phyloP scores from a whole-genome alignment of 2,113 vertebrate genomes.

The Cephalopterus ornatus region DNA sequence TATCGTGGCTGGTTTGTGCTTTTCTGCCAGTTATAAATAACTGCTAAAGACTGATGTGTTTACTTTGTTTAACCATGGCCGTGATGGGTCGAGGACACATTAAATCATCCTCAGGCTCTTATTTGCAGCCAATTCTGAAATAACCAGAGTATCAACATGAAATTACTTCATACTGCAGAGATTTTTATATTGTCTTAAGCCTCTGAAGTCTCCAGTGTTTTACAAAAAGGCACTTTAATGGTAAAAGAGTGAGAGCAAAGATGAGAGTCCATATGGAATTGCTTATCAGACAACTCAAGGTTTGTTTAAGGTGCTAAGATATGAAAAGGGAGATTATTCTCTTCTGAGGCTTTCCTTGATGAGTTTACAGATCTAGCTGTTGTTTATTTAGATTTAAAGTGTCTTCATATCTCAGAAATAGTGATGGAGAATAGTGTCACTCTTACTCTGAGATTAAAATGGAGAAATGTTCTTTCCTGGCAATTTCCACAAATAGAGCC shows the following conservation, averaged over 20 bases:
- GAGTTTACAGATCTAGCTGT: not conserved
- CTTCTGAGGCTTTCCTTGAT: not conserved
- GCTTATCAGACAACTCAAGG: not conserved
- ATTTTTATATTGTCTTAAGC: slow-evolving; percentile 38
- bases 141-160: slow-evolving; percentile 19
- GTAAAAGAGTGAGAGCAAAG: not conserved
- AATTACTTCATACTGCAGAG: slow-evolving; percentile 45
- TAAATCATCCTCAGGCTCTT: slow-evolving; percentile 56
- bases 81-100: slow-evolving; percentile 42
- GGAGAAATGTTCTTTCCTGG: not conserved
- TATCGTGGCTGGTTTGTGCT: not conserved
- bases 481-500: not conserved
- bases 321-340: not conserved
- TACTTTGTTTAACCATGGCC: slow-evolving; percentile 56
- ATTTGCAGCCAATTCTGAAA: slow-evolving; percentile 51
- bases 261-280: not conserved
- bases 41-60: slow-evolving; percentile 52
- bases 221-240: not conserved
- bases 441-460: not conserved
- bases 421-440: not conserved
- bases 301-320: not conserved
- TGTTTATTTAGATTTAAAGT: not conserved
- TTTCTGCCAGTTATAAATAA: slow-evolving; percentile 46
- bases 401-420: not conserved
- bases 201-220: slow-evolving; percentile 39